These are phyloP conservation scores for Seriola quinqueradiata DNA, from an alignment of 2,113 vertebrate genomes.

Conservation along the genomic window DNA sequence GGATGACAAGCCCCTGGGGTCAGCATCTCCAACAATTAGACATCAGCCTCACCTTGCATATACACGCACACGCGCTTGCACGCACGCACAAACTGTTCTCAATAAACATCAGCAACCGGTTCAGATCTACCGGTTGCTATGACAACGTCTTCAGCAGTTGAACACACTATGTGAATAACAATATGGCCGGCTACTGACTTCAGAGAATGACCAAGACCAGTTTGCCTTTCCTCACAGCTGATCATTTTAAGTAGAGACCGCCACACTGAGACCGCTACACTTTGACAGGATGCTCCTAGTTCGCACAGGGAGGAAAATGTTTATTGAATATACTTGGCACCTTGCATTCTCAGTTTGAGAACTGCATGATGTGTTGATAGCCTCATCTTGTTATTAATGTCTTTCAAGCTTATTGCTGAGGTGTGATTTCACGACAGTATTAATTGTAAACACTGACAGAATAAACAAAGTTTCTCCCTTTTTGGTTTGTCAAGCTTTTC, in stretches of 20 bases:
- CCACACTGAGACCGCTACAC: not conserved
- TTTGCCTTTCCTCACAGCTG: constrained; percentile 28
- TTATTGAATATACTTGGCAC: not conserved
- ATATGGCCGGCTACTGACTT: constrained; percentile 74
- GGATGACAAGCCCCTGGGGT: constrained; percentile 46
- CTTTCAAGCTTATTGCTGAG: not conserved
- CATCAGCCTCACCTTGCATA: constrained; percentile 58
- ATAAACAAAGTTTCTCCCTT: not conserved
- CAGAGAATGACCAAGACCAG: constrained; percentile 55
- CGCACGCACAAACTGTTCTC: constrained; percentile 59
- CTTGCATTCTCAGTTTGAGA: not conserved
- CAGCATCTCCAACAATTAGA: constrained; percentile 61
- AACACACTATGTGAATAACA: constrained; percentile 84
- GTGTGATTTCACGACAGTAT: not conserved
- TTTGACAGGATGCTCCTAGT: not conserved
- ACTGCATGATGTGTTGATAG: too few relatives aligned
- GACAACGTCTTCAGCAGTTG: constrained; percentile 76
- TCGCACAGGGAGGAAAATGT: not conserved
- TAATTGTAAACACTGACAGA: not conserved
- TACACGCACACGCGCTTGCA: constrained; percentile 13
- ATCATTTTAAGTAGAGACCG: constrained; percentile 41
- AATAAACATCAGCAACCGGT: constrained; percentile 79
- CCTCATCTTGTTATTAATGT: not conserved
- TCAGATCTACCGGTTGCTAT: constrained; percentile 80
- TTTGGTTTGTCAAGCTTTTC: not conserved